Evolutionary conservation across 2,888 invertebrate species (phyloP), one percentile per base, ranked within the genome.

Genomic region (Leptinotarsa tumamoca): DNA sequence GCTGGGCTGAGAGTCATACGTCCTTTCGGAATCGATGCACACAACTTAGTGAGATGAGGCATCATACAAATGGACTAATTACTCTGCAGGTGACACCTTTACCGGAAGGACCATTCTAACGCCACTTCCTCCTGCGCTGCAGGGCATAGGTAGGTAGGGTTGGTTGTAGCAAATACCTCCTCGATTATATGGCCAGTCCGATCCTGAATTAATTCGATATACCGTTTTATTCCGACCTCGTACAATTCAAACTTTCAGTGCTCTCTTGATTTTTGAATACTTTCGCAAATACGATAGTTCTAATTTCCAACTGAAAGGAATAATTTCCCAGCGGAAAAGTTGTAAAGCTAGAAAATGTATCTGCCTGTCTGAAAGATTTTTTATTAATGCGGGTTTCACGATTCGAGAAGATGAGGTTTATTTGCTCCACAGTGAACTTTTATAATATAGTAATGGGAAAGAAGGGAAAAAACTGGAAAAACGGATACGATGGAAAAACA

Each of bases 291-390:
- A 67, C 66, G 73, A 70, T 56, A 71, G 71, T 52, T 73, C 70
- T 73, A 71, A 72, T 71, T 76, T 71, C 43, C 68, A 61, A 68
- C 49, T 61, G 73, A 58, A 52, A 15, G n/a, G 23, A 67, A 56
- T 71, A 67, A 76, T 76, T 76, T 76, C 76, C 73, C 76, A 56
- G 51, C 66, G 73, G 76, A 70, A 67, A 61, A 71, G 74, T 73
- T 52, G 49, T 71, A 71, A 68, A 68, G 71, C 76, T 73, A 68
- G 73, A 58, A 52, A 67, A 63, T 58, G 70, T 49, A 49, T 70
- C 70, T 58, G 15, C 23, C 49, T 49, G 43, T 63, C 63, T 17
- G 13, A 33, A 43, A 17, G 33, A 23, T 61, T 43, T 63, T 63
- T 63, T 63, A 63, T 63, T 63, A 33, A 63, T 63, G 63, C 63